Base-by-base conservation (phyloP, 2,797 vertebrate species). In the Bryconaethiops microstoma region DNA sequence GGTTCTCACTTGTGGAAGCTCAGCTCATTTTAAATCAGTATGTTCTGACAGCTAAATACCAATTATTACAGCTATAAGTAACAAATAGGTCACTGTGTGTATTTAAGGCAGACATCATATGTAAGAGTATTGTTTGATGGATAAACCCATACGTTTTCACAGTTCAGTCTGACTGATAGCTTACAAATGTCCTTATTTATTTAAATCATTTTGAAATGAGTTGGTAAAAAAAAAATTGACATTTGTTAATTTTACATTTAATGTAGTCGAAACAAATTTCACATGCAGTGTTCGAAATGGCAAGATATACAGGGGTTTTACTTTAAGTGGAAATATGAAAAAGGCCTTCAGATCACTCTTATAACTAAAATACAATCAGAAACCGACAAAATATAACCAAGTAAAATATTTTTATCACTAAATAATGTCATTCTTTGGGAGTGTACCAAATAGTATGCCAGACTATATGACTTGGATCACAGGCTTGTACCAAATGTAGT, bases 1-100 rank as follows among this genome's bases (percentile, higher is more conserved):
- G 7, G 10, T 23, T 62, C 21, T 82, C 82, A 77, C 17, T 79
- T 79, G 82, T 63, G 42, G 19, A 82, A 84, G 2, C 29, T 40
- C 63, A 65, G 77, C 60, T 29, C 75, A 72, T 29, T 74, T 55
- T 8, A 75, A 60, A 40, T 74, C 60, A 76, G 81, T 9, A 71
- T 50, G 13, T 14, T 35, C 68, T 63, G 55, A 77, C 25, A 75
- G 54, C 62, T 45, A 45, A 7, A 45, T 45, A 10, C 42, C 55
- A 9, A 8, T n/a, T 19, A 6, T n/a, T 21, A 57, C n/a, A n/a
- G 7, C 55, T n/a, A 62, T 29, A 0, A 57, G n/a, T n/a, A 57
- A 4, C 54, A 19, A 57, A 57, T 19, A n/a, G 55, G n/a, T 7
- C 55, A 57, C n/a, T 57, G 54, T 55, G 4, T 55, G 54, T 55